Base-by-base conservation (phyloP, 1,140 invertebrate species). In the Drosophila pachea region DNA sequence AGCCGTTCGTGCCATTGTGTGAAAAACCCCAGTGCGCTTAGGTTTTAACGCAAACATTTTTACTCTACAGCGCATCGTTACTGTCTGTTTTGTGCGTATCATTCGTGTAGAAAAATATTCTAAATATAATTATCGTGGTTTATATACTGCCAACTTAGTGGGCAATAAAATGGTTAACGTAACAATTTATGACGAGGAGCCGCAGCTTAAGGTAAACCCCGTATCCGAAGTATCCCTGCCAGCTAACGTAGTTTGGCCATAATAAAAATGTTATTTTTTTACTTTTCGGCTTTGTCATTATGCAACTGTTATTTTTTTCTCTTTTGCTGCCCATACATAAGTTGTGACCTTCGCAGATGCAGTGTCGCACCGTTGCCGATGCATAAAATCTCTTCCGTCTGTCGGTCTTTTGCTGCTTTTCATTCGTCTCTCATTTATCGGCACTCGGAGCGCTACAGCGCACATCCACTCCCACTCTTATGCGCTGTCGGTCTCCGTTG, bases 121-220 rank as follows among this genome's bases (percentile, higher is more conserved):
- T 16, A 76, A 82, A 47, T 61, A 54, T 62, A 52, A 40, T 49
- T 62, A 16, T 58, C 77, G 73, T 67, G 47, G 58, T n/a, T 67
- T 81, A 6, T 54, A 63, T 45, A 81, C 54, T 50, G 65, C 48
- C 53, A 64, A 63, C 5, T 38, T 50, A 59, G 55, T 50, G 60
- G 61, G 69, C 62, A 77, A 73, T 73, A 88, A 73, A 76, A 88
- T 88, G 87, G 87, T 88, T 63, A 88, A 88, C 78, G 76, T 87
- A 78, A 79, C 87, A 36, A 87, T 88, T 60, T 88, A 88, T 54
- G 87, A 88, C 68, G 87, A 78, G 58, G 73, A 73, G 31, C 87
- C 87, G n/a, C 55, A 78, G 49, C 62, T 88, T 12, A 88, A 88
- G 87, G 87, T 88, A 88, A 74, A 11, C 1, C 70, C 6, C 4